Percentiles rank a stretch among this genome's conserved stretches.
These are phyloP conservation scores for Trachymyrmex cornetzi DNA, from an alignment of 1,140 invertebrate species.

Conservation along the genomic window DNA sequence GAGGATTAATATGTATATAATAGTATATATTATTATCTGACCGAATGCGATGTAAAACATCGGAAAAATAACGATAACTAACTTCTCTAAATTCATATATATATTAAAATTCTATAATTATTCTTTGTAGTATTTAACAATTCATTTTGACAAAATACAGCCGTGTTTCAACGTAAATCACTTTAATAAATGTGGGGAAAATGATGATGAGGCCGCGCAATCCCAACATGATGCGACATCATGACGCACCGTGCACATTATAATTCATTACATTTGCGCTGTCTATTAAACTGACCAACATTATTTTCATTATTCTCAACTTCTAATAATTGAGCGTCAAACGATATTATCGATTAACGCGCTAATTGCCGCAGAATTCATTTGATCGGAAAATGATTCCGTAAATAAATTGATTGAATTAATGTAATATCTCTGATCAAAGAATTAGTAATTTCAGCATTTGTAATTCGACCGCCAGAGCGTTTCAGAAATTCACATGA, in stretches of 20 bases:
- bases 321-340: constrained; percentile 21
- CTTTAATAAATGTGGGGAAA: constrained; percentile 30
- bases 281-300: constrained; percentile 18
- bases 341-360: constrained; percentile 40
- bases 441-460: constrained; percentile 4
- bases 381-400: background rate
- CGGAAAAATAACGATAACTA: background rate
- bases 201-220: constrained; percentile 49
- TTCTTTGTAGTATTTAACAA: constrained; percentile 6
- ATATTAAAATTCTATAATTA: background rate
- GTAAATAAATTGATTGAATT: constrained; percentile 36
- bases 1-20: constrained; percentile 21
- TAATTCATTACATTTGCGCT: constrained; percentile 39
- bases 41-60: background rate
- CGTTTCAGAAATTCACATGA: background rate
- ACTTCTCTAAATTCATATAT: background rate
- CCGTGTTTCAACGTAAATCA: constrained; percentile 22
- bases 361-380: constrained; percentile 35
- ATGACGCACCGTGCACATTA: constrained; percentile 11
- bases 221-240: constrained; percentile 8
- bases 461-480: constrained; percentile 2
- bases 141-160: constrained; percentile 39
- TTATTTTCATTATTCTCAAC: constrained; percentile 49
- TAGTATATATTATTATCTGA: background rate
- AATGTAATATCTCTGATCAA: background rate